Evolutionary conservation across 2,797 vertebrate genomes (phyloP), one percentile per base, ranked within the genome.

Genomic region (Eidolon dupreanum): DNA sequence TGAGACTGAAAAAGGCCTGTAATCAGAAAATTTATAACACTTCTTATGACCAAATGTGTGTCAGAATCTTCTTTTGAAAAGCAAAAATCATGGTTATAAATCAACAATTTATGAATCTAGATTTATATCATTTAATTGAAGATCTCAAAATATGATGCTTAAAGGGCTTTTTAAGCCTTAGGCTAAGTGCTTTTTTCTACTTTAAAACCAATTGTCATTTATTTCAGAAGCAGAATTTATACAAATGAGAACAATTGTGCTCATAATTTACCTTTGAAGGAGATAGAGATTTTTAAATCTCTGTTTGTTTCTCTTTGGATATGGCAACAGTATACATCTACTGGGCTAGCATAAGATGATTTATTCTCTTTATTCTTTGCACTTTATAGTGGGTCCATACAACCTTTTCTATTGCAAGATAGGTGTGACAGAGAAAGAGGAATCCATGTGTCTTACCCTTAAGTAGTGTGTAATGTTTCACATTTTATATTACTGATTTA

Each of bases 31-130:
- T 49, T 28, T 26, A 46, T 24, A 66, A 55, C 55, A 59, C 46
- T 20, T 55, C 5, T 6, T 9, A 1, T 33, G 24, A 78, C 19
- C 49, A 57, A 68, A 75, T 61, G 2, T 4, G 20, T 81, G 28
- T 93, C 26, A 75, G 85, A 66, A 43, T 33, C 3, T 49, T 57
- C 49, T 90, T 93, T 68, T 12, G 43, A 93, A 88, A 51, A 82
- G 68, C 57, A 55, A 77, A 85, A 68, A 61, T 31, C 15, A 33
- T 10, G 70, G 33, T 68, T 77, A n/a, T 26, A 93, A 59, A 93
- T 71, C 28, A 85, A 90, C 49, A 88, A 8, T 73, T 88, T 63
- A 10, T 70, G 53, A 89, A 51, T 9, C 22, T 79, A 36, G 63
- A 63, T 89, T 49, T 51, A 55, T 68, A 59, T 57, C 51, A 78